Evolutionary conservation across 37 sponge, comb jelly and placozoan genomes (phyloP), one percentile per base, ranked within the genome.

Genomic region (Hexactinellida sp.): DNA sequence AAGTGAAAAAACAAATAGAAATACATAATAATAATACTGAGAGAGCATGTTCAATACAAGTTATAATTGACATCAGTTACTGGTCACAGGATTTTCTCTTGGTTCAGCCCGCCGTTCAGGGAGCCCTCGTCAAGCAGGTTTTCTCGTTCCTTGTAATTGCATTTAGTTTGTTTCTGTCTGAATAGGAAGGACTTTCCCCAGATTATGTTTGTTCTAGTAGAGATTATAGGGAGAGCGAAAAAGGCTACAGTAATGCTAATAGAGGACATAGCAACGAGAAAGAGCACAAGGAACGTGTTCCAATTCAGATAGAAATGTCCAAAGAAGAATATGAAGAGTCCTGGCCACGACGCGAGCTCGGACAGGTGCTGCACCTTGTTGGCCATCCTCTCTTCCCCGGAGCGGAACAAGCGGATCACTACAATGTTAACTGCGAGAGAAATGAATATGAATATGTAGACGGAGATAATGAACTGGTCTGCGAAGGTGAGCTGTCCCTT

Each of bases 381-480:
- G 13, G 76, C 76, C 34, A 63, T 7, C 13, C 34, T n/a, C 76
- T 63, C 76, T 63, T 23, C 30, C 34, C 76, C 76, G 13, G 76
- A 63, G 1, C 76, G 21, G 76, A 63, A 63, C 76, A 63, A 23
- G 32, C 76, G 25, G 25, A 63, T 63, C 3, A 63, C 34, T 3
- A 63, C 30, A 23, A 63, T 63, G 76, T 63, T 63, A 63, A 63
- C 76, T n/a, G 76, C 76, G 5, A 63, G 76, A 32, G 76, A 63
- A n/a, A 63, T 10, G 76, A 63, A 63, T 25, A 63, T 63, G 76
- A 63, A 63, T 63, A 63, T 23, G 34, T 63, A 63, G 76, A 63
- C 76, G 25, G 76, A 63, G 3, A 63, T 63, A 21, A 63, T 63
- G 34, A 63, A 63, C 5, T n/a, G 3, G 34, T 63, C 76, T 32